phyloP scores from a whole-genome alignment of 2,888 invertebrate genomes.

The Chironomus riparius region DNA sequence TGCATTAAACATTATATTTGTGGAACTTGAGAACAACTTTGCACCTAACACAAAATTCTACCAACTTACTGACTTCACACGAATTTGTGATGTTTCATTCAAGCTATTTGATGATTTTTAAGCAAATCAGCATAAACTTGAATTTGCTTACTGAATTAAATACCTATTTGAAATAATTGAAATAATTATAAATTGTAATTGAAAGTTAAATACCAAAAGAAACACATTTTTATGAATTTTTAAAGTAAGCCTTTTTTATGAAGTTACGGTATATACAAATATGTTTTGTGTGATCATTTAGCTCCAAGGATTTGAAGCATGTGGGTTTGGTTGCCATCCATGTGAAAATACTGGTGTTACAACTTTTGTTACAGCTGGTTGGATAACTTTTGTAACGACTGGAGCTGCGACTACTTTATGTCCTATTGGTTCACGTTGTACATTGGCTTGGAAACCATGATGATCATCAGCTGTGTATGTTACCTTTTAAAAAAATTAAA shows the following conservation, averaged over 20 bases:
- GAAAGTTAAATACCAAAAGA: background rate
- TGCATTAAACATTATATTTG: too few relatives aligned
- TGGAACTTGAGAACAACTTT: too few relatives aligned
- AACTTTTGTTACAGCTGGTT: constrained; percentile 7
- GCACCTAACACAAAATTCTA: too few relatives aligned
- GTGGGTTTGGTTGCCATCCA: background rate
- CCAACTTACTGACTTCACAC: too few relatives aligned
- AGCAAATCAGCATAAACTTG: background rate
- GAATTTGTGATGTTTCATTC: too few relatives aligned
- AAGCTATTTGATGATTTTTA: too few relatives aligned
- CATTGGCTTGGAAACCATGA: constrained; percentile 19
- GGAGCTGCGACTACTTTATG: background rate
- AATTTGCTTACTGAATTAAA: background rate
- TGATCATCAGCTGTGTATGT: constrained; percentile 25
- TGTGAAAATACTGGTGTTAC: background rate
- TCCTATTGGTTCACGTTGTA: constrained; percentile 10
- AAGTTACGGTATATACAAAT: too few relatives aligned
- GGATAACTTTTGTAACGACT: background rate
- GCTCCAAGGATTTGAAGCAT: background rate
- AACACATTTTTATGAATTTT: background rate
- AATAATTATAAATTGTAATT: background rate
- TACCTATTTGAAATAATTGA: too few relatives aligned
- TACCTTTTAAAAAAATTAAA: background rate
- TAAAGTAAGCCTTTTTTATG: background rate
- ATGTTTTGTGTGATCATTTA: background rate